These are phyloP conservation scores for Scomber japonicus DNA, from an alignment of 2,113 vertebrate genomes.

Conservation along the genomic window DNA sequence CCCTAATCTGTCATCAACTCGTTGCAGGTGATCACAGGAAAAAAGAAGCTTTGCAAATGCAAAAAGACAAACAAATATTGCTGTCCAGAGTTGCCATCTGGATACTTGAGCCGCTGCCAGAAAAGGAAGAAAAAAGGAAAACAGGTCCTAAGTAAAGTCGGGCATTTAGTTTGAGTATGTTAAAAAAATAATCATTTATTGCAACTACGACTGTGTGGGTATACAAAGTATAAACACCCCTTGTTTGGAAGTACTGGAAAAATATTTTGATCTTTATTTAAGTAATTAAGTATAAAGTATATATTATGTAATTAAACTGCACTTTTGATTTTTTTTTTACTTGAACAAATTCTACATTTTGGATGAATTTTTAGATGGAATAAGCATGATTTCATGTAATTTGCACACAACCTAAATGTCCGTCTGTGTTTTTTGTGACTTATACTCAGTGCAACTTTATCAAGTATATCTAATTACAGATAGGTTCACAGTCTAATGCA, in stretches of 20 bases:
- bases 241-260: not conserved
- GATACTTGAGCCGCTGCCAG: constrained; percentile 18
- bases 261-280: not conserved
- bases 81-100: constrained; percentile 8
- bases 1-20: constrained; percentile 39
- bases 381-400: too few species aligned
- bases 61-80: constrained; percentile 22
- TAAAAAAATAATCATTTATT: not conserved
- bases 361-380: not conserved
- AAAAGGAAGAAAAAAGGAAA: constrained; percentile 1
- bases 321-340: not conserved
- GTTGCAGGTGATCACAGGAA: constrained; percentile 66
- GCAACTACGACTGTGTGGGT: not conserved
- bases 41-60: constrained; percentile 10
- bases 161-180: not conserved
- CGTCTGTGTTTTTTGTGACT: too few species aligned
- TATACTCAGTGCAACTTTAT: not conserved
- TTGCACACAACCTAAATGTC: too few species aligned
- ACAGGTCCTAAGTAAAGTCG: not conserved
- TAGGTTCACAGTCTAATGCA: not conserved
- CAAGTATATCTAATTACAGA: not conserved
- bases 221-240: not conserved
- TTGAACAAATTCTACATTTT: not conserved
- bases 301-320: not conserved
- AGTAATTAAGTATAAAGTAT: not conserved